Base-by-base conservation (phyloP, 2,797 vertebrate species). In the Squalus acanthias region DNA sequence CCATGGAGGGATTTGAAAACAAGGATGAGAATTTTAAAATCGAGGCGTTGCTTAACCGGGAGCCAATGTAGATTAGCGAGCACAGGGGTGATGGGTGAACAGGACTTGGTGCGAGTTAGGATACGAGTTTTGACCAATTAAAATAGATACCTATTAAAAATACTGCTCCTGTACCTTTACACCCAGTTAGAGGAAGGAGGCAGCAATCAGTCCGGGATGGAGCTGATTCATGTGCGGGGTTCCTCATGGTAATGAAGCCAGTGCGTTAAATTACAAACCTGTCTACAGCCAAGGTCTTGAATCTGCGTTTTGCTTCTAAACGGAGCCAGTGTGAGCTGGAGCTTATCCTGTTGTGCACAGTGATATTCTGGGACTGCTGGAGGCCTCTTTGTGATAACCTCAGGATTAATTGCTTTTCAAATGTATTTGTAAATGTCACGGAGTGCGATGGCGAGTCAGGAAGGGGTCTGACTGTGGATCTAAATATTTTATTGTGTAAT, bases 341-440 rank as follows among this genome's bases (percentile, higher is more conserved):
- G 70, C 9, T 74, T 29, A 20, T 46, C 24, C 17, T 5, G 9
- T 53, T 95, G 94, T 76, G 50, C 26, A 22, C 46, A 20, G 2
- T 76, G 94, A 74, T 95, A 76, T 95, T 76, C 72, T 95, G 72
- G 33, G 94, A 76, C 50, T 74, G 94, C 76, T 95, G 94, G 94
- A 33, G 70, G 50, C 70, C 39, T 95, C 26, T 74, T 26, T 74
- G 50, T n/a, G 70, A 53, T 95, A 74, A 95, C 94, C 94, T 95
- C 69, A 57, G 70, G 94, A 95, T 95, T 95, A 95, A 95, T 95
- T 95, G 94, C 94, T 95, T 95, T 95, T 95, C 70, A 95, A 57
- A 95, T 95, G 70, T 95, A 53, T 76, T 76, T 95, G 94, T 95
- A 95, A 74, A 95, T 95, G 94, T 95, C 94, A 95, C 6, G 0